These are phyloP conservation scores for Natator depressus DNA, from an alignment of 2,113 vertebrate genomes.

Conservation along the genomic window DNA sequence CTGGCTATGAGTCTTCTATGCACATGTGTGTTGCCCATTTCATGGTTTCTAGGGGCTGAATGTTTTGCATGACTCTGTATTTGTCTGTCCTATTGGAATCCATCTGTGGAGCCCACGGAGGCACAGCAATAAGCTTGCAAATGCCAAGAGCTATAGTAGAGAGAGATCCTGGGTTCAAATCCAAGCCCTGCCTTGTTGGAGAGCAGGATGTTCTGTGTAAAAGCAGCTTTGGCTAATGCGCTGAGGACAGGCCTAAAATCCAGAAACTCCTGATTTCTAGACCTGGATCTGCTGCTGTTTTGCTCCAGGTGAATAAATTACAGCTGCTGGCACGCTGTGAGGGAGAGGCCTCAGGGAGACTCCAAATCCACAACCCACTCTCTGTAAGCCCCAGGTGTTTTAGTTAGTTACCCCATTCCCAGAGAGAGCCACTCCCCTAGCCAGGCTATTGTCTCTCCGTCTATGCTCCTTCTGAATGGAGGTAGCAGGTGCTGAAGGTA, in stretches of 20 bases:
- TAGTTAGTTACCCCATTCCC: not conserved
- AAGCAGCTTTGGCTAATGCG: not conserved
- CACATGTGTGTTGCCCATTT: not conserved
- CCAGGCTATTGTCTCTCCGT: not conserved
- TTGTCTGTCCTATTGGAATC: not conserved
- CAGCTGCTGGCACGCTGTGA: not conserved
- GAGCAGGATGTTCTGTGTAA: not conserved
- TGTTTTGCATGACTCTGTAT: not conserved
- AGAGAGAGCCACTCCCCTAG: not conserved
- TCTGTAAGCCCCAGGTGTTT: not conserved
- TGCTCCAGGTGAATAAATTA: not conserved
- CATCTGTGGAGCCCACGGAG: not conserved
- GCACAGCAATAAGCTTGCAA: not conserved
- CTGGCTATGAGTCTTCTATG: not conserved
- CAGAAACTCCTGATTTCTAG: not conserved
- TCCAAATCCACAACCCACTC: not conserved
- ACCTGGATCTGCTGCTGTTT: not conserved
- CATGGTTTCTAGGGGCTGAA: not conserved
- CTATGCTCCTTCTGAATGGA: not conserved
- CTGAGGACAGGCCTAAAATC: not conserved
- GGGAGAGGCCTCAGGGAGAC: not conserved
- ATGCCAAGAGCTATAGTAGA: not conserved
- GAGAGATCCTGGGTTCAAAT: not conserved
- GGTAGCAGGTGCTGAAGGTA: not conserved
- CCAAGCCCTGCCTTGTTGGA: not conserved